Percentiles rank a stretch among this genome's conserved stretches.
These are phyloP conservation scores for Cochlearius cochlearius DNA, from an alignment of 2,113 vertebrate species.

Conservation along the genomic window DNA sequence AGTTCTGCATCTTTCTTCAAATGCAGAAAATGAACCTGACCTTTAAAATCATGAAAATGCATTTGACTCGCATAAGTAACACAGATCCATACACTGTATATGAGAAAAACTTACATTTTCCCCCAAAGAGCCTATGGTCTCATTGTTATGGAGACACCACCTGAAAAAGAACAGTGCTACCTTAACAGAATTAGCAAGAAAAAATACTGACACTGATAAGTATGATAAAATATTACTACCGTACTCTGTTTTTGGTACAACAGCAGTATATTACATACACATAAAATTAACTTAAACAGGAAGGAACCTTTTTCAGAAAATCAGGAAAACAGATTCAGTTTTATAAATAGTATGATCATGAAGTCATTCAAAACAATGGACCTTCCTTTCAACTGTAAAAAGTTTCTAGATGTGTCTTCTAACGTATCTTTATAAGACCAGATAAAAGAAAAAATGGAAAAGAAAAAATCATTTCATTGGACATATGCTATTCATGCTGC, in stretches of 20 bases:
- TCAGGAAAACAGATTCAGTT: conserved; percentile 71
- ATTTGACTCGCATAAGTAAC: neutral
- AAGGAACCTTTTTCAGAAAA: conserved; percentile 82
- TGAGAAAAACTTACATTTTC: neutral
- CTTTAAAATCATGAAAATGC: neutral
- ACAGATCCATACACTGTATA: neutral
- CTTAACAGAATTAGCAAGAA: conserved; percentile 55
- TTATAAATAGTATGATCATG: conserved; percentile 70
- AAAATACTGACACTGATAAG: conserved; percentile 56
- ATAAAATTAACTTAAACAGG: conserved; percentile 79
- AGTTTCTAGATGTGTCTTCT: conserved; percentile 1
- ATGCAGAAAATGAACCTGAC: neutral
- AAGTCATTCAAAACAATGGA: conserved; percentile 70
- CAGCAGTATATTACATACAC: conserved; percentile 42
- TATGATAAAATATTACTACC: conserved; percentile 71
- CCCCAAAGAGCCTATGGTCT: neutral
- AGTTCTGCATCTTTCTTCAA: neutral
- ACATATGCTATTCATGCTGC: neutral
- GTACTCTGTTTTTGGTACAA: conserved; percentile 58
- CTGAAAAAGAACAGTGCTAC: conserved; percentile 25
- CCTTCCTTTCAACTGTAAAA: conserved; percentile 59
- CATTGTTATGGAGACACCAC: conserved; percentile 29
- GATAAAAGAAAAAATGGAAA: neutral
- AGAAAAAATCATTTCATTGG: neutral
- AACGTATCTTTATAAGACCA: neutral